Evolutionary conservation across 2,888 invertebrate genomes (phyloP), one percentile per base, ranked within the genome.

Genomic region (Galerucella nymphaeae): DNA sequence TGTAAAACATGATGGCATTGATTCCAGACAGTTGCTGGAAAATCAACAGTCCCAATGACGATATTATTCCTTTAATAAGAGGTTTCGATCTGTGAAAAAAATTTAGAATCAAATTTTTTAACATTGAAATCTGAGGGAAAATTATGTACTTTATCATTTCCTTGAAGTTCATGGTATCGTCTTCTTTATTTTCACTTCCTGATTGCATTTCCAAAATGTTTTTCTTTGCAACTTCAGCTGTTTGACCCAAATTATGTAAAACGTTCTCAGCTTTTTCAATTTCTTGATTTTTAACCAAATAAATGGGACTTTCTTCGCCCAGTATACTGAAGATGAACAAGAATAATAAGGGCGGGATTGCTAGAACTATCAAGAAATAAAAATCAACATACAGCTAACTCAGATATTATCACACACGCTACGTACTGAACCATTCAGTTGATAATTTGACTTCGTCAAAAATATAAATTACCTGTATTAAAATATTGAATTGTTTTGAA

Each of bases 1-100:
- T 91, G 85, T 94, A 95, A 85, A 94, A 94, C 2, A 95, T 89
- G 0, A 96, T 92, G 0, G 94, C 93, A 85, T 95, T 95, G 82
- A 95, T 93, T 0, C 95, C 95, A 1, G 92, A 91, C 76, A 95
- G 88, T 86, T 97, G 97, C 84, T 97, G 97, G 86, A 96, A 94
- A 76, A 91, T 87, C 65, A 94, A 93, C 73, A 96, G 88, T 5
- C 92, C 91, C 77, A 91, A 91, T 0, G 93, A 93, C 64, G 93
- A 90, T 76, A 94, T 89, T 81, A 96, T 89, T 0, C 95, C 95
- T 82, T 92, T 93, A 76, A 92, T 91, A 84, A 94, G 92, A 30
- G 92, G 90, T 73, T 91, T 90, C 6, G 91, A 91, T 80, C 88
- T 86, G 55, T 83, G 83, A 30, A 87, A 16, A 42, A 62, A 62